phyloP scores from a whole-genome alignment of 1,140 invertebrate species.

The Adoxophyes honmai region DNA sequence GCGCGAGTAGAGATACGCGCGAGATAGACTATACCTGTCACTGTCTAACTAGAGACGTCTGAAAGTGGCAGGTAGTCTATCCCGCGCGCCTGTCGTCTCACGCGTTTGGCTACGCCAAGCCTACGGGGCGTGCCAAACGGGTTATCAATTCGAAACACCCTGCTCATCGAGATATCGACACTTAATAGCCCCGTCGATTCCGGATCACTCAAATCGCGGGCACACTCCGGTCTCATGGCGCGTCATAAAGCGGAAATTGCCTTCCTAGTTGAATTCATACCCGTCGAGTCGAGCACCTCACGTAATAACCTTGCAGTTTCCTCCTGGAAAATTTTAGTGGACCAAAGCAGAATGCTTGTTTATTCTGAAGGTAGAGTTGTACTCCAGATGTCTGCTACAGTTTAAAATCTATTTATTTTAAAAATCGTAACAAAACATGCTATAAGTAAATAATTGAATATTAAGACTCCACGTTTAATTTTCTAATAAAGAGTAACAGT shows the following conservation, averaged over 20 bases:
- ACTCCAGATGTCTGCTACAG: no score
- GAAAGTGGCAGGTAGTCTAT: no score
- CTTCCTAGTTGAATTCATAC: conserved; percentile 69
- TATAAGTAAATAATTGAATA: no score
- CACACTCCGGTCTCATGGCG: conserved; percentile 41
- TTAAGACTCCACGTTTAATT: no score
- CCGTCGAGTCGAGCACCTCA: conserved; percentile 32
- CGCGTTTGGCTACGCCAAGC: background rate
- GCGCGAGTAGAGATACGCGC: no score
- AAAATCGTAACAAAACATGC: no score
- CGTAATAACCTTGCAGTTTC: conserved; percentile 57
- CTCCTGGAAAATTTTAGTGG: conserved; percentile 50
- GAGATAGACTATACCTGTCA: no score
- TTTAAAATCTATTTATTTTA: no score
- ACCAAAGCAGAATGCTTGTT: background rate
- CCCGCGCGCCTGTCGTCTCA: background rate
- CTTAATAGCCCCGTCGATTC: conserved; percentile 7
- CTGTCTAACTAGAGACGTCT: no score
- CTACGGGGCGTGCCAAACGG: background rate
- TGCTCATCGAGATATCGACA: conserved; percentile 2
- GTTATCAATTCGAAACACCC: conserved; percentile 12
- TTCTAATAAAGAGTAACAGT: no score
- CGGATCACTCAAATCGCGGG: conserved; percentile 22
- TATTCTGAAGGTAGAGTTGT: background rate
- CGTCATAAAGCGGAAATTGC: conserved; percentile 69